Conservation (phyloP, 2,888 invertebrate species). For the Ethmia dodecea region DNA sequence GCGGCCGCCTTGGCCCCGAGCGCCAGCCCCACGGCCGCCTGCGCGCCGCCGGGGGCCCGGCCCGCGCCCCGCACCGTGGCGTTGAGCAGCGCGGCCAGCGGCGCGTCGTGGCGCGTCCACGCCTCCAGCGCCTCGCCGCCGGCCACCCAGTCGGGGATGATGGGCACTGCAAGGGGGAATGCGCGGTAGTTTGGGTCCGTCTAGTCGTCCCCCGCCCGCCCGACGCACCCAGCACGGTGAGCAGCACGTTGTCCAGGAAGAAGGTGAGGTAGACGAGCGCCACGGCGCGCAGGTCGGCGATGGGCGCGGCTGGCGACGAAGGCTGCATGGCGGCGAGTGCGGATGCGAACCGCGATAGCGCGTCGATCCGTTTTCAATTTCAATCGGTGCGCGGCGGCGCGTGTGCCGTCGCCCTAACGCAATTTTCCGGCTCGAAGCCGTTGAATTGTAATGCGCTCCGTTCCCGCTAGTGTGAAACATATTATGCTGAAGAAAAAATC, state of each 20-base stretch:
- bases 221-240: slow-evolving; percentile 91
- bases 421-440: slow-evolving; percentile 45
- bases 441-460: no score
- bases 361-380: slow-evolving; percentile 44
- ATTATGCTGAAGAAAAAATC: no score
- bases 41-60: slow-evolving; percentile 36
- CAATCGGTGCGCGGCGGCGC: slow-evolving; percentile 48
- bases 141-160: slow-evolving; percentile 55
- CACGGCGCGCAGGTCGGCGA: background rate
- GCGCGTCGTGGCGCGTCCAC: slow-evolving; percentile 39
- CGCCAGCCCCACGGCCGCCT: slow-evolving; percentile 50
- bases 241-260: slow-evolving; percentile 89
- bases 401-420: slow-evolving; percentile 33
- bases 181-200: background rate
- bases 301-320: slow-evolving; percentile 20
- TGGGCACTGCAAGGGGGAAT: slow-evolving; percentile 54
- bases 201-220: background rate
- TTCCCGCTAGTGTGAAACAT: no score
- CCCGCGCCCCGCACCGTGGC: slow-evolving; percentile 36
- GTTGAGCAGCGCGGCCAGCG: slow-evolving; percentile 53
- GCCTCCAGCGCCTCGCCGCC: slow-evolving; percentile 37
- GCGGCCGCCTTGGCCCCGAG: slow-evolving; percentile 59
- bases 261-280: slow-evolving; percentile 82
- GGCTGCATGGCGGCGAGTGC: slow-evolving; percentile 3
- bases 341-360: slow-evolving; percentile 34